Percentiles rank a stretch among this genome's conserved stretches.
phyloP scores from a whole-genome alignment of 2,888 invertebrate species.

The Petrolisthes cinctipes region DNA sequence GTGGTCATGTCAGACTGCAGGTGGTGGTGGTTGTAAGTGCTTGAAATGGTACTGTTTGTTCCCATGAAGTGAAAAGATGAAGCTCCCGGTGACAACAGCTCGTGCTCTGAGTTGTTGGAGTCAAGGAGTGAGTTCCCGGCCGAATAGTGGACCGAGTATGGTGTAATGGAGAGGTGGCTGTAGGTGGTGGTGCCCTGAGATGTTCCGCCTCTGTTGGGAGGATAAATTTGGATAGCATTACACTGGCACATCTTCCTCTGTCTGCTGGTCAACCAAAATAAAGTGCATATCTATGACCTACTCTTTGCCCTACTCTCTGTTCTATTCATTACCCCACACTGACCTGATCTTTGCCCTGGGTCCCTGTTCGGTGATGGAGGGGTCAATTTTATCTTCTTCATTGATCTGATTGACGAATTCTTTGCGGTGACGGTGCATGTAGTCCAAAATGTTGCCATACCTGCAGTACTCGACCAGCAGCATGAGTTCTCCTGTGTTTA shows the following conservation, averaged over 20 bases:
- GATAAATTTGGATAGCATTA: no score
- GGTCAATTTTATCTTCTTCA: conserved; percentile 61
- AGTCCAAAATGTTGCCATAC: conserved; percentile 91
- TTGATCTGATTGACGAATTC: conserved; percentile 87
- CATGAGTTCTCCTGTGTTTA: conserved; percentile 79
- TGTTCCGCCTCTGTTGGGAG: no score
- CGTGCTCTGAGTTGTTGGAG: neutral
- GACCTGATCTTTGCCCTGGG: conserved; percentile 34
- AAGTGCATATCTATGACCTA: no score
- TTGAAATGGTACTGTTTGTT: conserved; percentile 17
- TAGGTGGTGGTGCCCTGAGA: no score
- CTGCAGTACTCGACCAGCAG: conserved; percentile 96
- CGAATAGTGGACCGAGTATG: no score
- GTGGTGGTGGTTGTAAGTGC: conserved; percentile 16
- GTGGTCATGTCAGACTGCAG: conserved; percentile 42
- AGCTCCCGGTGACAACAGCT: neutral
- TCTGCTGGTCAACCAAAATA: no score
- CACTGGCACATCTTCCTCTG: no score
- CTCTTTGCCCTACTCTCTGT: no score
- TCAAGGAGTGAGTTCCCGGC: neutral
- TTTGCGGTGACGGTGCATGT: conserved; percentile 83
- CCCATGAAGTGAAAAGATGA: neutral
- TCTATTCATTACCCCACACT: conserved; percentile 5
- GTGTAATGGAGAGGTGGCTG: no score
- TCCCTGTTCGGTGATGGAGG: conserved; percentile 22